These are phyloP conservation scores for Drosophila sulfurigaster DNA, from an alignment of 1,140 invertebrate species.

Conservation along the genomic window DNA sequence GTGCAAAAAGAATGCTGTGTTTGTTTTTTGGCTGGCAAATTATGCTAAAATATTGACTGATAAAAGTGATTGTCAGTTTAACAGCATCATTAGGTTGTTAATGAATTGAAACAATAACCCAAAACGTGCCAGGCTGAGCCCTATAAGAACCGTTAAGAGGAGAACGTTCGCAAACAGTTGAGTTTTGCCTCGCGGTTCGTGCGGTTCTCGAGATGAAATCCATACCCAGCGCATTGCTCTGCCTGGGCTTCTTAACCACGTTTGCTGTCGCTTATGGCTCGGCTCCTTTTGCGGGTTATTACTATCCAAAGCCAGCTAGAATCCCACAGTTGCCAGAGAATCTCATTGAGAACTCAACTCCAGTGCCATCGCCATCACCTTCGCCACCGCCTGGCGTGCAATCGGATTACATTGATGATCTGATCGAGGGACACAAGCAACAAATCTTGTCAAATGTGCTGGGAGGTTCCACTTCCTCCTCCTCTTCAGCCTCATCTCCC, in stretches of 20 bases:
- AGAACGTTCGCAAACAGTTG: constrained; percentile 49
- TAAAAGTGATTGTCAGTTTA: constrained; percentile 69
- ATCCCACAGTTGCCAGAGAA: constrained; percentile 36
- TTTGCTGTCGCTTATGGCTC: constrained; percentile 13
- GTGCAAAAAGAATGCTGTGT: constrained; percentile 2
- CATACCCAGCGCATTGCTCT: constrained; percentile 26
- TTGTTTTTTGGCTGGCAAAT: constrained; percentile 14
- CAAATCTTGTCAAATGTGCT: constrained; percentile 78
- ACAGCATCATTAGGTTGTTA: constrained; percentile 58
- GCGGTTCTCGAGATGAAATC: constrained; percentile 69
- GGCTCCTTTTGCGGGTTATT: constrained; percentile 56
- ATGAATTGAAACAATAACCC: constrained; percentile 26
- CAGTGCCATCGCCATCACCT: background rate
- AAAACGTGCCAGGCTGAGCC: constrained; percentile 23
- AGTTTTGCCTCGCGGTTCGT: constrained; percentile 53
- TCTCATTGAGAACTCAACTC: constrained; percentile 16
- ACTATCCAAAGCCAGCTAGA: constrained; percentile 63
- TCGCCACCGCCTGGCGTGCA: constrained; percentile 60
- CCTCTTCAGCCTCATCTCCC: background rate
- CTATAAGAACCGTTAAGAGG: constrained; percentile 70
- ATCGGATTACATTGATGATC: constrained; percentile 79
- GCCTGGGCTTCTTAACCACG: constrained; percentile 23
- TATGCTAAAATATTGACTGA: constrained; percentile 62
- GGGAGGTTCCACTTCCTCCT: constrained; percentile 37
- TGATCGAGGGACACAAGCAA: constrained; percentile 78